Evolutionary conservation across 1,140 invertebrate genomes (phyloP), one percentile per base, ranked within the genome.

Genomic region (Dreissena rostriformis): DNA sequence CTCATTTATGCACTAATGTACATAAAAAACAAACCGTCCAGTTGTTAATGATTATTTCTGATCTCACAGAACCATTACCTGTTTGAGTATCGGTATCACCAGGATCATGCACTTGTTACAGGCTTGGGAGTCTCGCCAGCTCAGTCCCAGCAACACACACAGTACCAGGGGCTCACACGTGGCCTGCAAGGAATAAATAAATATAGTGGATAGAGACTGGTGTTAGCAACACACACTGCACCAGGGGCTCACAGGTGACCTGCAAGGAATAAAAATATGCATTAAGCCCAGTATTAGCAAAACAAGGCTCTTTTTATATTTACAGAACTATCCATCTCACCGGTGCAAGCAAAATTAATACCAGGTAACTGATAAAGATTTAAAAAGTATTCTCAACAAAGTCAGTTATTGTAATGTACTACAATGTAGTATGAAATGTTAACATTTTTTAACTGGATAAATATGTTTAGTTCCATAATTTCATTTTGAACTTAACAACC

Each of bases 51-150:
- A 5, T 39, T 39, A n/a, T 39, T 39, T 39, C 39, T 39, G 39
- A 39, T 39, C 8, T 39, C 39, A 39, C 39, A 39, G 39, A 39
- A 5, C 39, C 2, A 39, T 39, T 66, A 93, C 91, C 88, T 92
- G 90, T 83, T 91, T 92, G n/a, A 92, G 63, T 17, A 96, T 95
- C 0, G 96, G 95, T 71, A 95, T 95, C n/a, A 96, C 95, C 51
- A 97, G 93, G 53, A 95, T 94, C 5, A 96, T 96, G 17, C 96
- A 96, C 91, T 96, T 97, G 81, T 97, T 93, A 90, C 96, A 97
- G 39, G 96, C 96, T 66, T 95, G 95, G 75, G 96, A 96, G 91
- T 98, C 97, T 86, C 96, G 96, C 97, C 97, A 98, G 39, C 96
- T 96, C 10, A 98, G 92, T 19, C 96, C 96, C 73, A 95, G 96